Base-by-base conservation (phyloP, 2,113 vertebrate genomes). In the Romanogobio albipinnatus region DNA sequence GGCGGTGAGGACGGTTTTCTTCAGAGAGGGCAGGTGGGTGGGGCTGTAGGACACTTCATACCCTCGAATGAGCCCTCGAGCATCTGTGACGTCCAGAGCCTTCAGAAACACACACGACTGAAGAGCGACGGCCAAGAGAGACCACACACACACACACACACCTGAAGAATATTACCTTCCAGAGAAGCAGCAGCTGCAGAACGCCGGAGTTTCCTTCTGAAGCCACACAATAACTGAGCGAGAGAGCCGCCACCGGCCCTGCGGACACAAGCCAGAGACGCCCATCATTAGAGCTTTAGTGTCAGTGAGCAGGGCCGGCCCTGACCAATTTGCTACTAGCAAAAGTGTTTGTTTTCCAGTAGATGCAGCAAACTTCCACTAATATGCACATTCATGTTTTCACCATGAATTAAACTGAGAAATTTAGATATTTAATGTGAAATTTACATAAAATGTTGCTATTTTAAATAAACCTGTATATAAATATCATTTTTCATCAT, bases 21-120 rank as follows among this genome's bases (percentile, higher is more conserved):
- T 49, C 13, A 4, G 56, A 77, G 49, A 9, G 1, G 77, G 51
- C 0, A 76, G 82, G 5, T 17, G 43, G 26, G 2, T 24, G 7
- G 86, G 86, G 13, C n/a, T 15, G 24, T 90, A 86, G 84, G 70
- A 86, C 56, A 93, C 88, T 49, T 85, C 71, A 85, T 93, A 93
- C 4, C 91, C 92, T 2, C 86, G 85, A 84, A 92, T 43, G 77
- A 59, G 81, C 36, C 86, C 88, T 53, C 81, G 22, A 3, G 78
- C 33, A 1, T 87, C 84, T 11, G 1, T 19, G 51, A 68, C 36
- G 11, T 86, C 76, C 1, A 87, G 77, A 14, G 83, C 77, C 93
- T 94, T 26, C 74, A 71, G 9, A 19, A 66, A 13, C 77, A 26
- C 73, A 83, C 10, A 19, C 68, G 10, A 73, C 24, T 78, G 9